Evolutionary conservation across 1,140 invertebrate genomes (phyloP).

Genomic region (Saccostrea glomerata): DNA sequence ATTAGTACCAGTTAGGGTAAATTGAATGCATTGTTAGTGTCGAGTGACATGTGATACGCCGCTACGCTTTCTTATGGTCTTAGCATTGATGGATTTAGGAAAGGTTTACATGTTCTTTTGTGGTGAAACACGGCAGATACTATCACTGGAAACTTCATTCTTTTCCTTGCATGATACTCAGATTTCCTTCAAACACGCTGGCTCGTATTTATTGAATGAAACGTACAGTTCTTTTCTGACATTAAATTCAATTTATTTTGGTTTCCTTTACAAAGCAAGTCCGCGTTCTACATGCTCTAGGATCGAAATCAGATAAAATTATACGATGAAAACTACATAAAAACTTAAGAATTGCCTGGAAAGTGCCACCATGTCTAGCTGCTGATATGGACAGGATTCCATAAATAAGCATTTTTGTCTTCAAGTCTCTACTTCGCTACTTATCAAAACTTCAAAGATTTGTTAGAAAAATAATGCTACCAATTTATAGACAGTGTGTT

Average conservation of each 20-base stretch:
- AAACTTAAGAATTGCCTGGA: neutral
- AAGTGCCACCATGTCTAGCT: neutral
- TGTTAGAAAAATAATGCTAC: neutral
- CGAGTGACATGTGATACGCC: neutral
- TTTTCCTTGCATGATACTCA: neutral
- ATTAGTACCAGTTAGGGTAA: neutral
- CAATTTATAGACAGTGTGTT: no score
- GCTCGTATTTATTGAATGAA: neutral
- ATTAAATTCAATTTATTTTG: neutral
- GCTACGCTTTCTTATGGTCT: neutral
- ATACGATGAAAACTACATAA: neutral
- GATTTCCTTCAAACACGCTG: neutral
- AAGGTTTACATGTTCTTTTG: neutral
- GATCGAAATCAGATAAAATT: constrained; percentile 8
- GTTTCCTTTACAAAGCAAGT: neutral
- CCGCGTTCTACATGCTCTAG: neutral
- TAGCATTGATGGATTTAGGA: neutral
- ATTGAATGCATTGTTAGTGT: neutral
- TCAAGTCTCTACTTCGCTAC: neutral
- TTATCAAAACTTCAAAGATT: neutral
- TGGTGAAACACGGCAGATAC: neutral
- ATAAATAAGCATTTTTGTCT: neutral
- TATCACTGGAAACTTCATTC: neutral
- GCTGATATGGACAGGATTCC: neutral
- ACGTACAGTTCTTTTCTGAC: neutral